phyloP scores from a whole-genome alignment of 2,888 invertebrate genomes.

The Chloroclysta siterata region DNA sequence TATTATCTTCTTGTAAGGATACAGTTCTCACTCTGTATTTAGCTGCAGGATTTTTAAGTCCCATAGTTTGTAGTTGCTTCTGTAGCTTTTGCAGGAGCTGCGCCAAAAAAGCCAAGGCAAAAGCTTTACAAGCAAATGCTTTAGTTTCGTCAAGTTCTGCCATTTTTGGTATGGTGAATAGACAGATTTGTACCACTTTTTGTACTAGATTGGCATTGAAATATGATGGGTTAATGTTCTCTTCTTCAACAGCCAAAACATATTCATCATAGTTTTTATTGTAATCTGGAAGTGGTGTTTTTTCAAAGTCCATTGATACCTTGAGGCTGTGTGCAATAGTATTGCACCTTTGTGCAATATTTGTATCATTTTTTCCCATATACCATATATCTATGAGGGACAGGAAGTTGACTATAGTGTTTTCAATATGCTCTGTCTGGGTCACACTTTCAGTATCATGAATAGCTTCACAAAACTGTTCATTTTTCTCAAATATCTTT shows the following conservation, averaged over 20 bases:
- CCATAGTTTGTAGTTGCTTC: slow-evolving; percentile 71
- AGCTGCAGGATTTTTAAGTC: slow-evolving; percentile 75
- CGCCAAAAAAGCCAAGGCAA: slow-evolving; percentile 92
- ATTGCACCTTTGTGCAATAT: slow-evolving; percentile 88
- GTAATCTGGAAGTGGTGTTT: slow-evolving; percentile 78
- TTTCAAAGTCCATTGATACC: slow-evolving; percentile 86
- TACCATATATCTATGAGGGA: slow-evolving; percentile 87
- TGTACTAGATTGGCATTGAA: slow-evolving; percentile 89
- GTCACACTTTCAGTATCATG: slow-evolving; percentile 76
- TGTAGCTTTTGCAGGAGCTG: slow-evolving; percentile 86
- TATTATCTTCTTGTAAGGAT: slow-evolving; percentile 40
- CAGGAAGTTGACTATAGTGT: slow-evolving; percentile 79
- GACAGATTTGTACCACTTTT: slow-evolving; percentile 92
- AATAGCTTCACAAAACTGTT: slow-evolving; percentile 83
- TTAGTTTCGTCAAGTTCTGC: slow-evolving; percentile 90
- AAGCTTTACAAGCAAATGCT: slow-evolving; percentile 92
- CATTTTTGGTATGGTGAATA: slow-evolving; percentile 92
- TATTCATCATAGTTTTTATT: slow-evolving; percentile 81
- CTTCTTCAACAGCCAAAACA: slow-evolving; percentile 77
- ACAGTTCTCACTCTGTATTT: slow-evolving; percentile 60
- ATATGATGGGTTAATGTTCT: slow-evolving; percentile 81
- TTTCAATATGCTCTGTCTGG: slow-evolving; percentile 80
- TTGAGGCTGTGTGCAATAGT: slow-evolving; percentile 89
- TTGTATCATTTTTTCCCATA: slow-evolving; percentile 86
- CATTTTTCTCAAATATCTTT: slow-evolving; percentile 89